phyloP scores from a whole-genome alignment of 2,888 invertebrate genomes.

The Melipona bicolor region DNA sequence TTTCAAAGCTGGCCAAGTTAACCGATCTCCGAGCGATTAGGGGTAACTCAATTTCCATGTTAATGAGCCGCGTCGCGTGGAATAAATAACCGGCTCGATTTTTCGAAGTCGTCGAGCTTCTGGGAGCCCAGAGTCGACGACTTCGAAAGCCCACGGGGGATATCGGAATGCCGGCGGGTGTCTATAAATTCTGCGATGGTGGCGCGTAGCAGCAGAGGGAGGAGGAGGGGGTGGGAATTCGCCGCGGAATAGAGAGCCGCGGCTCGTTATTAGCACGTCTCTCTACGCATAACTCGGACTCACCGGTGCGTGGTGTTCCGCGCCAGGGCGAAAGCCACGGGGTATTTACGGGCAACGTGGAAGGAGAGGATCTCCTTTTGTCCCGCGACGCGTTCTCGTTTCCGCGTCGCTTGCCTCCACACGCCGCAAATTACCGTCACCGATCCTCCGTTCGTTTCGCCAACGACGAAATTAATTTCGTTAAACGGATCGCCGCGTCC shows the following conservation, averaged over 20 bases:
- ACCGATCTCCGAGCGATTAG: slow-evolving; percentile 9
- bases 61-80: slow-evolving; percentile 6
- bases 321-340: slow-evolving; percentile 13
- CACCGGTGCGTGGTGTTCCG: slow-evolving; percentile 75
- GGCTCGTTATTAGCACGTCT: slow-evolving; percentile 82
- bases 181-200: slow-evolving; percentile 73
- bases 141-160: slow-evolving; percentile 17
- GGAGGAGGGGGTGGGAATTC: slow-evolving; percentile 74
- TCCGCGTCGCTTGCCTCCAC: slow-evolving; percentile 34
- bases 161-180: slow-evolving; percentile 69
- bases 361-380: slow-evolving; percentile 47
- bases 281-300: slow-evolving; percentile 80
- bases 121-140: slow-evolving; percentile 12
- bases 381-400: slow-evolving; percentile 37
- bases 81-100: slow-evolving; percentile 11
- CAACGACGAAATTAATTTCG: slow-evolving; percentile 44
- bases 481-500: slow-evolving; percentile 24
- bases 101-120: neutral
- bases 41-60: slow-evolving; percentile 21
- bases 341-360: slow-evolving; percentile 62
- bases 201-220: slow-evolving; percentile 71
- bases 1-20: neutral
- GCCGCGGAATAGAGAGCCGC: slow-evolving; percentile 78
- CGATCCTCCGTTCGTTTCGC: neutral
- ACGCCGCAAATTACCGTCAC: slow-evolving; percentile 34